Evolutionary conservation across 2,888 invertebrate genomes (phyloP).

Genomic region (Trichogramma evanescens): DNA sequence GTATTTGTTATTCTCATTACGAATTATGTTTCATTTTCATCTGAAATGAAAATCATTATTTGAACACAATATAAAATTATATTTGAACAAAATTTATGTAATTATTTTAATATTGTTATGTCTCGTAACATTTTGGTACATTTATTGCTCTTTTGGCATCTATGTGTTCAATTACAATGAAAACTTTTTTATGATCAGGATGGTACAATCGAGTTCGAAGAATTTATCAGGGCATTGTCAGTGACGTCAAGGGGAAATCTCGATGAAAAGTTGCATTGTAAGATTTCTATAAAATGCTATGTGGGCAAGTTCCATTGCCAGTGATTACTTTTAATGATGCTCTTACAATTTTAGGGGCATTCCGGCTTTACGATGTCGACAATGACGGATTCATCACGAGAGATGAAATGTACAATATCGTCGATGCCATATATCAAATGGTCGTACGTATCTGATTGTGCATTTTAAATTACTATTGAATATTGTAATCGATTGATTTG

Average conservation of each 20-base stretch:
- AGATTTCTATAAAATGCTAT: slow-evolving; percentile 48
- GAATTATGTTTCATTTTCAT: not conserved
- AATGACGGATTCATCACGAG: slow-evolving; percentile 93
- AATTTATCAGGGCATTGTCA: slow-evolving; percentile 95
- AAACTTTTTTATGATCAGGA: slow-evolving; percentile 58
- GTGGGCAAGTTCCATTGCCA: too few species aligned
- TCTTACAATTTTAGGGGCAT: slow-evolving; percentile 70
- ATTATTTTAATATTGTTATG: not conserved
- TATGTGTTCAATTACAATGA: too few species aligned
- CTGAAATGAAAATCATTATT: not conserved
- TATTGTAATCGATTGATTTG: not conserved
- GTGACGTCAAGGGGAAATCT: slow-evolving; percentile 97
- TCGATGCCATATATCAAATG: slow-evolving; percentile 96
- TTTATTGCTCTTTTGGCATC: too few species aligned
- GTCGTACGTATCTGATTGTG: slow-evolving; percentile 63
- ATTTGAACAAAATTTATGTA: not conserved
- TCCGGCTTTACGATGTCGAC: slow-evolving; percentile 90
- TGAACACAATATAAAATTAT: not conserved
- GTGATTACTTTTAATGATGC: too few species aligned
- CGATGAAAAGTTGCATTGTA: slow-evolving; percentile 97
- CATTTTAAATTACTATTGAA: not conserved
- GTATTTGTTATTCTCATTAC: slow-evolving; percentile 42
- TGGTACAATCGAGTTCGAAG: slow-evolving; percentile 97
- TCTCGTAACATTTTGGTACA: too few species aligned
- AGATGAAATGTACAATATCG: slow-evolving; percentile 95